Percentiles rank a stretch among this genome's conserved stretches.
phyloP scores from a whole-genome alignment of 2,888 invertebrate species.

The Dynastes maya region DNA sequence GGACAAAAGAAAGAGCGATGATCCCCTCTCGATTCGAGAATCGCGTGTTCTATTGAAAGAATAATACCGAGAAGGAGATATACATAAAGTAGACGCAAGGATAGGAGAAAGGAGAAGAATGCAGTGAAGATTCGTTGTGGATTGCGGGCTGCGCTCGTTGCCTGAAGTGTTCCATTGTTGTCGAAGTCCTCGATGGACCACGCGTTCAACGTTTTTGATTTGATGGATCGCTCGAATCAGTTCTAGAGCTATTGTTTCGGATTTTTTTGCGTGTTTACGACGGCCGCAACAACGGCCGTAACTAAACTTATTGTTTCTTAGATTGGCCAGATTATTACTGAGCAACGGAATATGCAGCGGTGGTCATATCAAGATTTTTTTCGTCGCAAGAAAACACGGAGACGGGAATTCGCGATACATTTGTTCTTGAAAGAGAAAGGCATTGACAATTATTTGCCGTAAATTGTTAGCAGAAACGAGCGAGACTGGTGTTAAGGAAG shows the following conservation, averaged over 20 bases:
- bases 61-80: not conserved
- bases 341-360: not conserved
- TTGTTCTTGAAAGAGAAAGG: constrained; percentile 22
- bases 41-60: constrained; percentile 63
- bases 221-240: constrained; percentile 54
- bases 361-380: not conserved
- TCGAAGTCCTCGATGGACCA: constrained; percentile 30
- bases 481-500: too few species aligned
- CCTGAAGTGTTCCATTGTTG: constrained; percentile 40
- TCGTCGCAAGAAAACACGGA: not conserved
- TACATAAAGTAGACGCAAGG: constrained; percentile 18
- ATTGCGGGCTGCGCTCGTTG: constrained; percentile 32
- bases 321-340: constrained; percentile 8
- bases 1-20: constrained; percentile 42
- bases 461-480: not conserved
- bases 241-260: constrained; percentile 46
- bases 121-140: constrained; percentile 34
- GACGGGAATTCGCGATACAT: constrained; percentile 15
- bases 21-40: constrained; percentile 60
- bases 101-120: constrained; percentile 23
- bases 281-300: constrained; percentile 10
- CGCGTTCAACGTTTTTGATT: constrained; percentile 46
- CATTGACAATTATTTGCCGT: not conserved
- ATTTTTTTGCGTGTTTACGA: constrained; percentile 37
- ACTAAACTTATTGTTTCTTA: constrained; percentile 34